phyloP scores from a whole-genome alignment of 2,888 invertebrate genomes.

The Amiota mariae region DNA sequence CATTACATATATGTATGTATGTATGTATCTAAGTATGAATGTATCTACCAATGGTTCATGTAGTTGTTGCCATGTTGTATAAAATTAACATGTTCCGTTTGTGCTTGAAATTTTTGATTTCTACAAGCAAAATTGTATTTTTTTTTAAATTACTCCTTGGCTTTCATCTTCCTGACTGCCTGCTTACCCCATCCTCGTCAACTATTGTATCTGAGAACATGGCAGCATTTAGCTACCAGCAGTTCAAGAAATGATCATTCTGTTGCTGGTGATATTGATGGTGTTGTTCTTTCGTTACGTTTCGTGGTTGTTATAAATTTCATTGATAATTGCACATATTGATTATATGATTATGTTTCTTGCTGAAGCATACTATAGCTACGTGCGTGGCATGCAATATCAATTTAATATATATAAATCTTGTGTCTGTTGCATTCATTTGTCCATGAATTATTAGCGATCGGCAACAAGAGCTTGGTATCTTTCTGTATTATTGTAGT shows the following conservation, averaged over 20 bases:
- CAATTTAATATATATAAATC: constrained; percentile 3
- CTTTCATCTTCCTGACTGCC: background rate
- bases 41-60: too few species aligned
- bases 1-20: too few species aligned
- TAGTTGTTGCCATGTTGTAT: constrained; percentile 6
- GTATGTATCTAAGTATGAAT: too few species aligned
- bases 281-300: constrained; percentile 24
- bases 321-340: constrained; percentile 69
- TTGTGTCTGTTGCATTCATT: constrained; percentile 4
- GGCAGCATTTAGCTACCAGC: background rate
- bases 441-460: constrained; percentile 27
- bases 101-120: constrained; percentile 37
- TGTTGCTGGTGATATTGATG: background rate
- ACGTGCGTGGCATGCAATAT: constrained; percentile 60
- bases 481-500: constrained; percentile 19
- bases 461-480: constrained; percentile 18
- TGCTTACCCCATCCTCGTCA: background rate
- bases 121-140: constrained; percentile 14
- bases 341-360: constrained; percentile 65
- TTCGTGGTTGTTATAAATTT: constrained; percentile 67
- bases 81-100: constrained; percentile 38
- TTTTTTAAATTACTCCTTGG: background rate
- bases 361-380: constrained; percentile 39
- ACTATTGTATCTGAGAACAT: background rate
- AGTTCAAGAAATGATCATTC: background rate